Evolutionary conservation across 2,113 vertebrate genomes (phyloP).

Genomic region (Taurulus bubalis): DNA sequence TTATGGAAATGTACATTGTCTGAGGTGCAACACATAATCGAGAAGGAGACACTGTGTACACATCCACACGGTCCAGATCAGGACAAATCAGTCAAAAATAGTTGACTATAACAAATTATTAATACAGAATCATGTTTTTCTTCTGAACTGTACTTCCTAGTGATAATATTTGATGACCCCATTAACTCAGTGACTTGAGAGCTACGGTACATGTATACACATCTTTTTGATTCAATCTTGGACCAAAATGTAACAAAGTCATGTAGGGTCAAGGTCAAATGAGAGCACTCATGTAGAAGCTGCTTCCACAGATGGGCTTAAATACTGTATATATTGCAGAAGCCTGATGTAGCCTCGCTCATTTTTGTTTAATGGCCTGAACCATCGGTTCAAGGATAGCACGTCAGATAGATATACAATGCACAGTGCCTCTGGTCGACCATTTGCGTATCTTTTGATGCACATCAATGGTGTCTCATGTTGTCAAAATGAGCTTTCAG

Average conservation of each 20-base stretch:
- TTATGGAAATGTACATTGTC: background rate
- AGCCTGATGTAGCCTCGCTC: conserved; percentile 20
- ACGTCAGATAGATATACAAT: conserved; percentile 31
- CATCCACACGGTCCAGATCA: background rate
- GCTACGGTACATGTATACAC: background rate
- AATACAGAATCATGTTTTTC: background rate
- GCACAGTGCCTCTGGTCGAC: background rate
- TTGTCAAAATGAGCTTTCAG: conserved; percentile 9
- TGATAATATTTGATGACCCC: conserved; percentile 15
- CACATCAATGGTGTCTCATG: background rate
- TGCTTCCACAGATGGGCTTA: conserved; percentile 18
- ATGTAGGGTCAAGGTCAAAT: conserved; percentile 24
- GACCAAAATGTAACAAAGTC: conserved; percentile 13
- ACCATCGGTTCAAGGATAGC: conserved; percentile 22
- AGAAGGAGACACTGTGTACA: too few species aligned
- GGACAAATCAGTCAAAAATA: background rate
- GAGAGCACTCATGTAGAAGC: conserved; percentile 31
- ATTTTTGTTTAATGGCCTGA: conserved; percentile 48
- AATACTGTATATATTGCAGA: conserved; percentile 27
- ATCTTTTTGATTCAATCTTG: conserved; percentile 25
- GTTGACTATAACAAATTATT: background rate
- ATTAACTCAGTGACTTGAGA: background rate
- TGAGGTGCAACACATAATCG: background rate
- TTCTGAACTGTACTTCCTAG: background rate
- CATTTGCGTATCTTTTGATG: conserved; percentile 21